phyloP scores from a whole-genome alignment of 1,140 invertebrate genomes.

The Zaprionus ornatus region DNA sequence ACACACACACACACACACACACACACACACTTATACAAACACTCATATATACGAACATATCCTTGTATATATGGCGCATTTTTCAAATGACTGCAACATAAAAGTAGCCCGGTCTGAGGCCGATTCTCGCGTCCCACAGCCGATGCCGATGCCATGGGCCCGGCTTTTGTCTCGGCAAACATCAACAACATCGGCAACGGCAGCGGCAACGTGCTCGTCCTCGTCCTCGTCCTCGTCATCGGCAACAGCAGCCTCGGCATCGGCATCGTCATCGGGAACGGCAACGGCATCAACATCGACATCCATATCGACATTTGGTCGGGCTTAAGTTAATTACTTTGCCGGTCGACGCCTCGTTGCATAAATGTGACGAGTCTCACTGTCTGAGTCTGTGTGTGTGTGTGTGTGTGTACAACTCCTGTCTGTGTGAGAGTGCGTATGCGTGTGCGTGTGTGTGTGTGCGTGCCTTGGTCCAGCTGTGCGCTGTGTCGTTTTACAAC shows the following conservation, averaged over 20 bases:
- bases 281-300: constrained; percentile 7
- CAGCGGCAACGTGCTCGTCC: constrained; percentile 3
- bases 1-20: constrained; percentile 22
- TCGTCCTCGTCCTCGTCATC: background rate
- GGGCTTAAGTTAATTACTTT: constrained; percentile 79
- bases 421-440: constrained; percentile 9
- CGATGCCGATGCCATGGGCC: background rate
- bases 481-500: constrained; percentile 71
- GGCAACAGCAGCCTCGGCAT: background rate
- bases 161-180: background rate
- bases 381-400: constrained; percentile 11
- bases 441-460: constrained; percentile 10
- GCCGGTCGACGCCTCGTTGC: constrained; percentile 78
- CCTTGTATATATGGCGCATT: constrained; percentile 13
- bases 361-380: constrained; percentile 70
- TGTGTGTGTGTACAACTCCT: constrained; percentile 17
- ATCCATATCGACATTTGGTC: constrained; percentile 45
- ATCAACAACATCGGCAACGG: background rate
- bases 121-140: constrained; percentile 16
- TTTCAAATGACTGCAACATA: constrained; percentile 41
- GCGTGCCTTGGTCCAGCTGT: constrained; percentile 65
- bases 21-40: constrained; percentile 27
- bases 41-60: background rate
- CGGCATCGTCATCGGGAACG: background rate
- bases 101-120: constrained; percentile 37